phyloP scores from a whole-genome alignment of 2,113 vertebrate genomes.

The Sebastes fasciatus region DNA sequence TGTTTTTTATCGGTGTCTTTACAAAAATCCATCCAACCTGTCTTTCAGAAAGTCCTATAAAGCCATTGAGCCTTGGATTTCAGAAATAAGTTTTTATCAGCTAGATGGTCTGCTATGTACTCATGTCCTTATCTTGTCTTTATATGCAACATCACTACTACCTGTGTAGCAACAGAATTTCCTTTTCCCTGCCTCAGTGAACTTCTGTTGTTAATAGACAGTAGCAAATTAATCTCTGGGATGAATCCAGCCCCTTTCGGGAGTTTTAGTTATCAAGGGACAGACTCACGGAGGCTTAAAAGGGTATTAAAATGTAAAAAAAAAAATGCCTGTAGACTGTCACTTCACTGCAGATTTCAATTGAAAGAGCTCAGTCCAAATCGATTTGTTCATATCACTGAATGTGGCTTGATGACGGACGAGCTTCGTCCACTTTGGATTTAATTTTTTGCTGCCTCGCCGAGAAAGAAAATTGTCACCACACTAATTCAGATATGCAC shows the following conservation, averaged over 20 bases:
- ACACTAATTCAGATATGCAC: constrained; percentile 83
- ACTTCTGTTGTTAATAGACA: constrained; percentile 35
- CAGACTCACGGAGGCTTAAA: constrained; percentile 20
- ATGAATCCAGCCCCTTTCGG: constrained; percentile 37
- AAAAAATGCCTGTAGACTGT: constrained; percentile 42
- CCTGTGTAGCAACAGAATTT: constrained; percentile 56
- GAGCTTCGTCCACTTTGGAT: constrained; percentile 43
- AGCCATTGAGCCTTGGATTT: constrained; percentile 64
- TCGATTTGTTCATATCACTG: constrained; percentile 70
- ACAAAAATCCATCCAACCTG: constrained; percentile 70
- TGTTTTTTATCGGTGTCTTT: constrained; percentile 40
- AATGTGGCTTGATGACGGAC: constrained; percentile 62
- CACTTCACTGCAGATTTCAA: constrained; percentile 45
- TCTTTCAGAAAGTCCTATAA: constrained; percentile 52
- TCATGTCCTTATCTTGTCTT: constrained; percentile 49
- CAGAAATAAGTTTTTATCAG: constrained; percentile 24
- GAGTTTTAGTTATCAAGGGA: not conserved
- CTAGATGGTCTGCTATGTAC: constrained; percentile 46
- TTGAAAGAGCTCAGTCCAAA: constrained; percentile 70
- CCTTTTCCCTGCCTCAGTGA: constrained; percentile 28
- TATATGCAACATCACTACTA: constrained; percentile 65
- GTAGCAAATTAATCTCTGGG: constrained; percentile 36
- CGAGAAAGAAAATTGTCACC: constrained; percentile 49
- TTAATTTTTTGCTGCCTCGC: constrained; percentile 53
- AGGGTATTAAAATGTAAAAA: constrained; percentile 19